Evolutionary conservation across 2,888 invertebrate species (phyloP).

Genomic region (Imbricaverruca yamaguchii): DNA sequence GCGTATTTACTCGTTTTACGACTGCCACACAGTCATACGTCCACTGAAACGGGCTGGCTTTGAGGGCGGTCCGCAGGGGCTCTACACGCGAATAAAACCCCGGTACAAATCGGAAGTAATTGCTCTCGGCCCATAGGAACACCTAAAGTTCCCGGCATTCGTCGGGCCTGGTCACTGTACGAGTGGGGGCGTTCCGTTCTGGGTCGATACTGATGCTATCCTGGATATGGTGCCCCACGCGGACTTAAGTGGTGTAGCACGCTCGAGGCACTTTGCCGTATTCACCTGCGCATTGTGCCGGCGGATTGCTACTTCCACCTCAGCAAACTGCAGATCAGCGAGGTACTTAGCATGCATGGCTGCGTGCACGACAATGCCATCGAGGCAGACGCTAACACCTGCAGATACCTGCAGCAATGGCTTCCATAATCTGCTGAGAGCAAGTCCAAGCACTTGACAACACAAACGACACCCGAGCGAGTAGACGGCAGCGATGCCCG

Average conservation of each 20-base stretch:
- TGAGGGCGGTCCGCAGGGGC: not conserved
- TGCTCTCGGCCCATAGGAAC: not conserved
- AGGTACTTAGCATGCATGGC: not conserved
- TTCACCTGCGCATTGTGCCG: not conserved
- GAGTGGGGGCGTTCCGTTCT: conserved; percentile 2
- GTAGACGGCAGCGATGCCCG: too few species aligned
- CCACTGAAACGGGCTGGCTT: not conserved
- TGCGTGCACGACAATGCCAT: not conserved
- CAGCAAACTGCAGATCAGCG: not conserved
- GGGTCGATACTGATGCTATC: not conserved
- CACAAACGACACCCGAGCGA: not conserved
- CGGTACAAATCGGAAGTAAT: not conserved
- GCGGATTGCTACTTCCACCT: not conserved
- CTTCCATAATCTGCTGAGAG: not conserved
- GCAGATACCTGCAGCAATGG: not conserved
- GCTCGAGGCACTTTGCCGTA: not conserved
- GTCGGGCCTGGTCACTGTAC: not conserved
- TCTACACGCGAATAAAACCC: not conserved
- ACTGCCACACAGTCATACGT: not conserved
- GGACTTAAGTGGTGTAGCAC: not conserved
- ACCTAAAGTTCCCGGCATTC: not conserved
- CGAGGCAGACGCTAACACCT: not conserved
- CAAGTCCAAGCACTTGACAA: not conserved
- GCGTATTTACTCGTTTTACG: not conserved
- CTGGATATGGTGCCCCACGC: not conserved